Evolutionary conservation across 1,140 invertebrate genomes (phyloP), one percentile per base, ranked within the genome.

Genomic region (Penaeus vannamei): DNA sequence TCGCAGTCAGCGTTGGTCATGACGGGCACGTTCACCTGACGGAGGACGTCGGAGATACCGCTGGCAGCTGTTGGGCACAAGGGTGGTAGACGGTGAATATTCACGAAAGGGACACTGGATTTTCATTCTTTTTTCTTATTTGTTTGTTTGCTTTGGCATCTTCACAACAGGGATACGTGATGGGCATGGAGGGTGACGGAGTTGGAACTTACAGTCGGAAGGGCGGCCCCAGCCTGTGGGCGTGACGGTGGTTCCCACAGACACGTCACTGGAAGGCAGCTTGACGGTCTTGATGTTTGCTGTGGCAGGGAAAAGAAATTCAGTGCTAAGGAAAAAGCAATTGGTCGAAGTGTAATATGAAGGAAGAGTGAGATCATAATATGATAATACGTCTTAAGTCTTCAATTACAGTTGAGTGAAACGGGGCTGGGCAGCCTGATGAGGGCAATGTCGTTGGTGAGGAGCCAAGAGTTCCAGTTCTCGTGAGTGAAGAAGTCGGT

Each of bases 161-260:
- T 12, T 36, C 26, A 79, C 26, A 42, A 46, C 5, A 19, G 12
- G n/a, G 19, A 22, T 17, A 42, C 4, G 36, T 42, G 36, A 7
- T 36, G 36, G 5, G 5, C 36, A 36, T 36, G 36, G 36, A 36
- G 36, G 36, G 36, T 36, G 36, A 36, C 1, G 5, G 36, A 36
- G 36, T 36, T 42, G 36, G 4, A 7, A 83, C 80, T 83, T 60
- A 83, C 80, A 23, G 80, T 92, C 91, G 14, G 87, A 89, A 19
- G 91, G 66, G 26, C 64, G 69, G 46, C 91, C 91, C 91, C 91
- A 92, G 79, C 91, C 91, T 36, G 93, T 94, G 29, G 94, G 93
- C 20, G 92, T 92, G n/a, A 92, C 93, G 46, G 92, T 86, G 83
- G 69, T 62, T 8, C 85, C 85, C 14, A 92, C 92, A 81, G 53